These are phyloP conservation scores for Scomber scombrus DNA, from an alignment of 2,113 vertebrate genomes.

Conservation along the genomic window DNA sequence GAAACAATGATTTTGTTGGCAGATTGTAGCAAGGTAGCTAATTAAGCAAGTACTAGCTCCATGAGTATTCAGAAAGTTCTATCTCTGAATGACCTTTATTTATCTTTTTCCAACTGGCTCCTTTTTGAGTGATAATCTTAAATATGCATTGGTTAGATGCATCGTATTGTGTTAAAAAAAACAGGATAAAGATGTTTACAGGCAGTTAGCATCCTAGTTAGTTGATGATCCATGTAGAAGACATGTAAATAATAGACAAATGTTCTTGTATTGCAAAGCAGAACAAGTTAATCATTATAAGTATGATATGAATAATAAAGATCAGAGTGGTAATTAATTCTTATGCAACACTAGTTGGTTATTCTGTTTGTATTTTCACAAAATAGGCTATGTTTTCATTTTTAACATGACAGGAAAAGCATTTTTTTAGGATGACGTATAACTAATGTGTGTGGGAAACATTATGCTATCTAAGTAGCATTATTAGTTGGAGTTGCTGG, in stretches of 20 bases:
- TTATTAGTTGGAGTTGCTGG: no score
- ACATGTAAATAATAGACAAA: no score
- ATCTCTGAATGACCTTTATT: not conserved
- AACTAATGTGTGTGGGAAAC: not conserved
- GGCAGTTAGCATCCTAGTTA: not conserved
- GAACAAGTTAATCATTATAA: no score
- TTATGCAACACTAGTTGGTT: no score
- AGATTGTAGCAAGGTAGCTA: not conserved
- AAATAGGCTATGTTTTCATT: not conserved
- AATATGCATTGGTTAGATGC: not conserved
- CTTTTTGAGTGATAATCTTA: not conserved
- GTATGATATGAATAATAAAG: no score
- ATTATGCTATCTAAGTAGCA: no score
- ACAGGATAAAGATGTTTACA: not conserved
- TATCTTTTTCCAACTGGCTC: not conserved
- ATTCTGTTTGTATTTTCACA: not conserved
- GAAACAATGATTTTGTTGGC: not conserved
- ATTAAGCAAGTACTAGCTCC: not conserved
- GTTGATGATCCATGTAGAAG: no score
- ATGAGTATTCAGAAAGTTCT: not conserved
- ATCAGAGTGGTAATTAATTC: no score
- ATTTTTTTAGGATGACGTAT: not conserved
- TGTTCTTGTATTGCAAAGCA: no score
- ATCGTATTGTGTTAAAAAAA: not conserved
- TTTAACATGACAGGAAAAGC: not conserved